Conservation (phyloP, 2,797 vertebrate species). For the Halcyon badia region DNA sequence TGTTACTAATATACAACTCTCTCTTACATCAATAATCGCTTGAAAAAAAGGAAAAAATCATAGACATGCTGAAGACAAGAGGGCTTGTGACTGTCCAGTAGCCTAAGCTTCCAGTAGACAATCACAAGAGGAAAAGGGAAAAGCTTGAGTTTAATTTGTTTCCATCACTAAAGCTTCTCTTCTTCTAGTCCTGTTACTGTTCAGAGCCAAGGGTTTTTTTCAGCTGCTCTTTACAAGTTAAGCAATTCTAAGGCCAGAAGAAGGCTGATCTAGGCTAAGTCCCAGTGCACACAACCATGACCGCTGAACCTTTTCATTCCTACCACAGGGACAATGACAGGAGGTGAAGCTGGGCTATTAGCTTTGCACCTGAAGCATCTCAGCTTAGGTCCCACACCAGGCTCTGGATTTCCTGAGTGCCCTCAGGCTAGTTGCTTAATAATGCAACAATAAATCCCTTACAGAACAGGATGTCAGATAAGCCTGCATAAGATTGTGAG, state of each 20-base stretch:
- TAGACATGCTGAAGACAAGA: background rate
- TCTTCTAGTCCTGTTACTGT: background rate
- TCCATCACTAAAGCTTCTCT: background rate
- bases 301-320: background rate
- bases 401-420: background rate
- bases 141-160: background rate
- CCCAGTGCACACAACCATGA: no score
- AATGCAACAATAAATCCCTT: background rate
- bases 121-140: background rate
- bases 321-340: background rate
- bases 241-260: background rate
- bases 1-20: background rate
- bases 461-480: background rate
- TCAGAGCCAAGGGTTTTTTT: slow-evolving; percentile 11
- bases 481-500: background rate
- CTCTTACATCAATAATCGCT: background rate
- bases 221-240: background rate
- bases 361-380: background rate
- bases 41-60: background rate
- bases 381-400: background rate
- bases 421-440: background rate
- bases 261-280: background rate
- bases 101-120: background rate
- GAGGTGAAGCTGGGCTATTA: background rate
- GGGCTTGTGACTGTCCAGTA: background rate